A percentile compares a stretch with the other conserved stretches of the same genome.
Conservation (phyloP, 2,797 vertebrate genomes). For the Semaprochilodus insignis region DNA sequence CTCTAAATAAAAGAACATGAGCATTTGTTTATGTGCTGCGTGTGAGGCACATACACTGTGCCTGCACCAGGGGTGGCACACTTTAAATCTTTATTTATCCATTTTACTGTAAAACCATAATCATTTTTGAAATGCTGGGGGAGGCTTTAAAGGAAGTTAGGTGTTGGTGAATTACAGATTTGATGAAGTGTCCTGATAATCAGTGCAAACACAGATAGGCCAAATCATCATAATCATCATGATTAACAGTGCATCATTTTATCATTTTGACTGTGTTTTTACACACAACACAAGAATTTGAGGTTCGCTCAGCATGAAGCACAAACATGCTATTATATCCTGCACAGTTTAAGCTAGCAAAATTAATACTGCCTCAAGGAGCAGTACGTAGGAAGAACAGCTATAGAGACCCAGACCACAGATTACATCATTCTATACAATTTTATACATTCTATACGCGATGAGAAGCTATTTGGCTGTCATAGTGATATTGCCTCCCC, state of each 20-base stretch:
- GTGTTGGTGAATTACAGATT: conserved; percentile 32
- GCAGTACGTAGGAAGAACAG: background rate
- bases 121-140: conserved; percentile 37
- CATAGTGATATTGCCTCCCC: background rate
- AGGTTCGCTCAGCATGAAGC: background rate
- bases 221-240: conserved; percentile 11
- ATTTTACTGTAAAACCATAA: conserved; percentile 38
- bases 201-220: conserved; percentile 11
- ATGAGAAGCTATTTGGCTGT: background rate
- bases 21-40: conserved; percentile 35
- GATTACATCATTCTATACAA: background rate
- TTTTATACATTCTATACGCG: too few species aligned
- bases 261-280: conserved; percentile 14
- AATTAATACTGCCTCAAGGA: background rate
- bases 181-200: conserved; percentile 25
- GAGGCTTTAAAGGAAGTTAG: conserved; percentile 26
- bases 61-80: conserved; percentile 47
- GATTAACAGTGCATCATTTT: conserved; percentile 19
- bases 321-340: conserved; percentile 9
- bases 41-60: conserved; percentile 17
- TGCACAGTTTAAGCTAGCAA: background rate
- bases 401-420: background rate
- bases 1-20: conserved; percentile 64
- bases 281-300: conserved; percentile 15
- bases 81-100: conserved; percentile 19